Base-by-base conservation (phyloP, 1,140 invertebrate species). In the Rhopalosiphum padi region DNA sequence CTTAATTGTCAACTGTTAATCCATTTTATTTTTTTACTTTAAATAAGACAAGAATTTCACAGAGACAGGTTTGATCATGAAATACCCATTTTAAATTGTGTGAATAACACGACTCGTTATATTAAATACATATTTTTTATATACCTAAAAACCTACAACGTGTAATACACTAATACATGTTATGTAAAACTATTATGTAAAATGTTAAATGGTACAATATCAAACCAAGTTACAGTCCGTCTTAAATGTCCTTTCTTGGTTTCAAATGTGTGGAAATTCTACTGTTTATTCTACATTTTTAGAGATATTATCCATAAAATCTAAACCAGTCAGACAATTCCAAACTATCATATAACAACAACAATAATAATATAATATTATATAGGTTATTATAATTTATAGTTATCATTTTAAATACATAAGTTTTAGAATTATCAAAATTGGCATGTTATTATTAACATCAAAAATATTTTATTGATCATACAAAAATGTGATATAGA, bases 131-230 rank as follows among this genome's bases (percentile, higher is more conserved):
- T 51, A 30, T 5, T 22, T 85, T 41, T n/a, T 82, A 35, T 41
- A 11, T 85, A 43, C 37, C 6, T 43, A n/a, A 77, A 4, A 77
- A 77, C 30, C 1, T 48, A 89, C 30, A 37, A 53, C 22, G n/a
- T 53, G 87, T 37, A 89, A 89, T 37, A 53, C n/a, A 21, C 5
- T 53, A 88, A 88, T 51, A 89, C 48, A 21, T 22, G 46, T 37
- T 35, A 48, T 87, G 30, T 87, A 89, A 89, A 89, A 89, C n/a
- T 8, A 55, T 55, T 89, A 89, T 35, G 35, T 41, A 89, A 55
- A 89, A 89, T 35, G 51, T 41, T 55, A 55, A 89, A 89, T 22
- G 22, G 48, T 37, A 89, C 85, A 87, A 48, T 46, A 48, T 30
- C 5, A 48, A 46, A 87, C 18, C 1, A 30, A 35, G 46, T 87